A percentile compares a stretch with the other conserved stretches of the same genome.
These are phyloP conservation scores for Drosophila pegasa DNA, from an alignment of 2,888 invertebrate genomes.

Conservation along the genomic window DNA sequence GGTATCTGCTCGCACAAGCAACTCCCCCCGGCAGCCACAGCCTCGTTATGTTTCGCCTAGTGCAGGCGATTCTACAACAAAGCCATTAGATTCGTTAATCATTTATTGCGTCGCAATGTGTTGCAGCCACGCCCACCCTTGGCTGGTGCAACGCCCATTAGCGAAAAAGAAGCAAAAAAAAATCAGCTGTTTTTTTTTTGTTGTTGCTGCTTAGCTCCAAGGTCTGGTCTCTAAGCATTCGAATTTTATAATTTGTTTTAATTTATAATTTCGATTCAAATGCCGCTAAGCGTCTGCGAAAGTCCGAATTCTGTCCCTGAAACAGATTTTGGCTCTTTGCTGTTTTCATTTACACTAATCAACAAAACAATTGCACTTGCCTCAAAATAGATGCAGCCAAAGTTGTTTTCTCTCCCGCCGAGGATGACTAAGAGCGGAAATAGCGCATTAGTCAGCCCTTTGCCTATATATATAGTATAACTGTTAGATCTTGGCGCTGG, in stretches of 20 bases:
- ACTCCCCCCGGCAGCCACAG: background rate
- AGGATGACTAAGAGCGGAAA: constrained; percentile 55
- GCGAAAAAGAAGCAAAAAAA: constrained; percentile 21
- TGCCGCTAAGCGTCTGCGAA: constrained; percentile 42
- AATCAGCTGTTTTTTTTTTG: constrained; percentile 74
- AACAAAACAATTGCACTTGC: constrained; percentile 4
- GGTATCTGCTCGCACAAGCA: background rate
- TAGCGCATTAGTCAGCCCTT: constrained; percentile 46
- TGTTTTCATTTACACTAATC: constrained; percentile 5
- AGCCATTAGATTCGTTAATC: constrained; percentile 77
- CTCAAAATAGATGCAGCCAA: constrained; percentile 4
- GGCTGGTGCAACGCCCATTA: constrained; percentile 46
- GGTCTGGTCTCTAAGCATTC: constrained; percentile 30
- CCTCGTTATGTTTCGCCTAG: constrained; percentile 19
- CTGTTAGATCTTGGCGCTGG: background rate
- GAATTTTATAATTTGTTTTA: constrained; percentile 28
- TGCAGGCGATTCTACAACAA: constrained; percentile 75
- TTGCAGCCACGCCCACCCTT: constrained; percentile 55
- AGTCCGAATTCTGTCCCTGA: constrained; percentile 62
- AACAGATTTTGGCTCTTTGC: constrained; percentile 31
- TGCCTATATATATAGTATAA: constrained; percentile 2
- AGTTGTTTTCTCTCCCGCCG: constrained; percentile 6
- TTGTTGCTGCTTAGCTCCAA: constrained; percentile 20
- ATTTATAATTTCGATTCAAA: constrained; percentile 43
- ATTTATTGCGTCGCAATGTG: constrained; percentile 70